phyloP scores from a whole-genome alignment of 2,113 vertebrate genomes.

The Cephalophus harveyi region DNA sequence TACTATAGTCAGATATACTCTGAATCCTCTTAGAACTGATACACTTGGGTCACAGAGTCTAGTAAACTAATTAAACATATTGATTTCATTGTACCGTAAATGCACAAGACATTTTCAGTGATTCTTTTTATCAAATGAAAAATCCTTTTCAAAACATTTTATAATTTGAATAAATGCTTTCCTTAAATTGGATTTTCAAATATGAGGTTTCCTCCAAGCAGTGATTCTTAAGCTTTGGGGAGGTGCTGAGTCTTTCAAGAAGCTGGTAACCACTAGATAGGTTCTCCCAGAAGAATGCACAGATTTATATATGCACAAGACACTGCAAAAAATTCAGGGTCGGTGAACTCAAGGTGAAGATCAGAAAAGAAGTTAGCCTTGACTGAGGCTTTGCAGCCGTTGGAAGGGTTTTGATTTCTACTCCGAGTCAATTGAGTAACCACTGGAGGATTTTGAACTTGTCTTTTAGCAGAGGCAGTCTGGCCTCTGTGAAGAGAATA shows the following conservation, averaged over 20 bases:
- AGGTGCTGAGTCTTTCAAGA: not conserved
- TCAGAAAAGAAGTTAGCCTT: not conserved
- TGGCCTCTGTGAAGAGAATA: not conserved
- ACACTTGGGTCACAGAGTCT: not conserved
- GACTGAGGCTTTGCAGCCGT: not conserved
- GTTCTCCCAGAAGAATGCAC: not conserved
- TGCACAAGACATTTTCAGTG: not conserved
- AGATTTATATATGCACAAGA: not conserved
- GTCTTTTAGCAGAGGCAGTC: not conserved
- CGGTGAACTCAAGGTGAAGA: not conserved
- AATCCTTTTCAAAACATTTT: constrained; percentile 23
- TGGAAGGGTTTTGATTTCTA: not conserved
- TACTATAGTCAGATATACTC: not conserved
- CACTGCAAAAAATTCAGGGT: not conserved
- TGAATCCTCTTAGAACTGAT: not conserved
- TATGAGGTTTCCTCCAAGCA: not conserved
- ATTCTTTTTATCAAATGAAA: constrained; percentile 28
- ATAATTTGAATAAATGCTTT: constrained; percentile 31
- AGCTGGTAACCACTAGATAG: not conserved
- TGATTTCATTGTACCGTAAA: not conserved
- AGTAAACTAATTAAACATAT: not conserved
- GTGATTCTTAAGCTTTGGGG: not conserved
- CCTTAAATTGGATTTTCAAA: constrained; percentile 39
- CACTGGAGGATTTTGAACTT: not conserved
- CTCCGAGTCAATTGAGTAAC: not conserved